Base-by-base conservation (phyloP, 2,113 vertebrate species). In the Leuciscus idus region DNA sequence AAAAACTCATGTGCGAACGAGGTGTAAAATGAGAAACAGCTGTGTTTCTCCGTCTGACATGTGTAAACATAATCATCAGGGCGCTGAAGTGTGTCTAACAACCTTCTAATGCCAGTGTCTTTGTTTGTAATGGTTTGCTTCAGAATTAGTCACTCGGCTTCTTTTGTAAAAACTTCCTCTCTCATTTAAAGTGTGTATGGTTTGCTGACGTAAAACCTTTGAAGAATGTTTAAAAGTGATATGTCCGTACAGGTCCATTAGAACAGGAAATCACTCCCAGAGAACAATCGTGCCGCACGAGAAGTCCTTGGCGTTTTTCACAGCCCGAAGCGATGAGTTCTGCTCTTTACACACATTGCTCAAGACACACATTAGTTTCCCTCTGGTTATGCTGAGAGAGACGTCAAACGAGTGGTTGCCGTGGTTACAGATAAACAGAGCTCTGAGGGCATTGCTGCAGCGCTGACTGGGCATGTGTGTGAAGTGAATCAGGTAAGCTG, bases 301-400 rank as follows among this genome's bases (percentile, higher is more conserved):
- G 7, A 52, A 30, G 52, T 6, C 30, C 7, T 7, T 26, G n/a
- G 0, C 0, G 19, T 48, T 62, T 81, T 85, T 46, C 52, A 62
- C 79, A 84, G 88, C 88, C 74, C 9, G 72, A 30, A 48, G 87
- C 30, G 28, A 33, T 36, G 5, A 19, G 84, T 10, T 78, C 5
- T 59, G 76, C 21, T 81, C 78, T 64, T 73, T 62, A 83, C 64
- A 80, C 26, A 70, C 75, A 62, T 89, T 86, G 70, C 87, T 68
- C 81, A 86, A 88, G 81, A 86, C 84, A 75, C 64, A 84, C 80
- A 74, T 86, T 80, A 1, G 26, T 33, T 76, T 77, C 75, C 74
- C 62, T 55, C 62, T 9, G 23, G 52, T 43, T 64, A 17, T 23
- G 52, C n/a, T 46, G 30, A 59, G 61, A 57, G 30, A 82, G 28